Base-by-base conservation (phyloP, 2,888 invertebrate genomes). In the Drosophila pegasa region DNA sequence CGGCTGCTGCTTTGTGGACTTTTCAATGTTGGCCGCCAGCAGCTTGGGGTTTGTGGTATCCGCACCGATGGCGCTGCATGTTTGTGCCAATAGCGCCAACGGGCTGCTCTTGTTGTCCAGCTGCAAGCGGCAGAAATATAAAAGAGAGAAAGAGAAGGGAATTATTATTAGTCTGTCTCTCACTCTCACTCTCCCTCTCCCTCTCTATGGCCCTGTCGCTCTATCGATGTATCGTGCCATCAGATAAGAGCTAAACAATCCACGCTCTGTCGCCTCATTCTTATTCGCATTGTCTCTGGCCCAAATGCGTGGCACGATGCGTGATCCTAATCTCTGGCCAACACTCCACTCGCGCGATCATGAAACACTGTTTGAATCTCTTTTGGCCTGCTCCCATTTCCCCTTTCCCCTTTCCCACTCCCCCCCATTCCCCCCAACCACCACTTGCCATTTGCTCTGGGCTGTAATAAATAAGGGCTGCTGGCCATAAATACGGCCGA, bases 41-140 rank as follows among this genome's bases (percentile, higher is more conserved):
- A 96, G 93, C 89, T 96, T 96, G 58, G 96, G 94, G 91, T 95
- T 95, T 55, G 97, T 95, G 27, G 96, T 94, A 92, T 98, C 98
- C 6, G 97, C 95, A 75, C 98, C 99, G 90, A 99, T 99, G 91
- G 98, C 98, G 92, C 98, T 98, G 94, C 99, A 99, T 58, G 99
- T 99, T 93, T 98, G 98, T 56, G 98, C 98, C 88, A 99, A 93
- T 71, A 99, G 94, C 51, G 98, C 98, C 92, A 99, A 93, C 18
- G 99, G 99, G 93, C 98, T 98, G 93, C 98, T 98, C 94, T 98
- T 98, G 78, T 98, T 97, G 93, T 98, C 98, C 95, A 98, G 94
- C 98, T 98, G 95, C 79, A 96, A 96, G 92, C 93, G 93, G 92
- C 92, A 37, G 80, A 75, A 72, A 31, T 59, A n/a, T n/a, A n/a